These are phyloP conservation scores for Acanthosoma haemorrhoidale DNA, from an alignment of 2,888 invertebrate genomes.

Conservation along the genomic window DNA sequence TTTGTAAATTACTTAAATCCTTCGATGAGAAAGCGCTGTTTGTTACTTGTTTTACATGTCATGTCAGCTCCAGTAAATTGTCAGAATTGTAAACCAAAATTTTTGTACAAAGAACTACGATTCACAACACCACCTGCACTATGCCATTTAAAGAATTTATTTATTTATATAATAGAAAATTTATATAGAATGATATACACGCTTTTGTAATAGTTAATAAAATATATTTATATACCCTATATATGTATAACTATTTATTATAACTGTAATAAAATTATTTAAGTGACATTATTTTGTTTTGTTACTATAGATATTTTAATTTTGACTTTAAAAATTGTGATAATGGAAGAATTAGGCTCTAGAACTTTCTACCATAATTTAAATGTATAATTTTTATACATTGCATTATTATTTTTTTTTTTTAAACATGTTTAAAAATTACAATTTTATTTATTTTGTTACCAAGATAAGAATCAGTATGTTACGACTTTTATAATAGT, in stretches of 20 bases:
- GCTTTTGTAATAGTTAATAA: background rate
- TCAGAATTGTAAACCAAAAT: background rate
- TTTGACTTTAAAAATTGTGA: background rate
- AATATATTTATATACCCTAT: background rate
- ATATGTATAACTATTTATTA: background rate
- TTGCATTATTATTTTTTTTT: background rate
- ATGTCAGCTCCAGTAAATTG: background rate
- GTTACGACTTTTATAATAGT: slow-evolving; percentile 18
- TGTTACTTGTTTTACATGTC: background rate
- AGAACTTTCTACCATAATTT: slow-evolving; percentile 6
- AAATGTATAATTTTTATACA: background rate
- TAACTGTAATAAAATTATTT: background rate
- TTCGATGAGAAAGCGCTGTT: background rate
- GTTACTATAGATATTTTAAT: background rate
- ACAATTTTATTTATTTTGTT: slow-evolving; percentile 24
- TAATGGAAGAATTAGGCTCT: background rate
- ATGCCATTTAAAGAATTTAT: background rate
- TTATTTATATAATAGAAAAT: background rate
- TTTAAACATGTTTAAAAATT: slow-evolving; percentile 7
- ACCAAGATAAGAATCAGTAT: slow-evolving; percentile 28
- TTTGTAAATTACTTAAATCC: background rate
- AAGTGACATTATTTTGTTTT: background rate
- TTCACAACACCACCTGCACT: background rate
- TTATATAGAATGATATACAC: background rate
- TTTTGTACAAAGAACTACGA: background rate